Base-by-base conservation (phyloP, 1,140 invertebrate genomes). In the Apis dorsata region DNA sequence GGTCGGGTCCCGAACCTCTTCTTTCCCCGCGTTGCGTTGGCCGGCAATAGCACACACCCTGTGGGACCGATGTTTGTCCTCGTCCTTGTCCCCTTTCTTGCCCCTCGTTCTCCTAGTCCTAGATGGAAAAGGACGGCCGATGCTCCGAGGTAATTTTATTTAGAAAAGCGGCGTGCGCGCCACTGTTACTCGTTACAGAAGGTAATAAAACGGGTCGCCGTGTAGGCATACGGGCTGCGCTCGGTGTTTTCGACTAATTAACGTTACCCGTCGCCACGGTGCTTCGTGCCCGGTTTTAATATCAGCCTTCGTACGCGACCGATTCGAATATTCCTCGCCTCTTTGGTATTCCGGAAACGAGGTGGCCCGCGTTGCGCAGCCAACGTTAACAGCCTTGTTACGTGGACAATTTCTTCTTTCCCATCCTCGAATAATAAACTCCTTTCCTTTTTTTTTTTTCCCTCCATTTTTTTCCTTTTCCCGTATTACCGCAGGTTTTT, bases 201-300 rank as follows among this genome's bases (percentile, higher is more conserved):
- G 77, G 87, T 70, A 86, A 88, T 86, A 86, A 88, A 88, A 88
- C 87, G 86, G 83, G 17, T 74, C 69, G 84, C 86, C 60, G 73
- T 87, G 5, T 44, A 87, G 80, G 83, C 79, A 76, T 87, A 88
- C 69, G 63, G 72, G 76, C 83, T 75, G 71, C 51, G 75, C 81
- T 83, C 34, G 2, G 75, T 85, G 80, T 88, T 88, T 88, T 88
- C 87, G 86, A 86, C 87, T 88, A 88, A 88, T 88, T 88, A 88
- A 88, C 87, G 77, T 88, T 88, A 74, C 71, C 57, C 34, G 79
- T 79, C 63, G 63, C 83, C 86, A 77, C 81, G 83, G 65, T 69
- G 72, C 79, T 87, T 57, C 75, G 84, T 85, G 81, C 77, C 28
- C 76, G 71, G 79, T 86, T 86, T 85, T 86, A 86, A 86, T 86